Evolutionary conservation across 2,113 vertebrate genomes (phyloP), one percentile per base, ranked within the genome.

Genomic region (Chloroceryle aenea): DNA sequence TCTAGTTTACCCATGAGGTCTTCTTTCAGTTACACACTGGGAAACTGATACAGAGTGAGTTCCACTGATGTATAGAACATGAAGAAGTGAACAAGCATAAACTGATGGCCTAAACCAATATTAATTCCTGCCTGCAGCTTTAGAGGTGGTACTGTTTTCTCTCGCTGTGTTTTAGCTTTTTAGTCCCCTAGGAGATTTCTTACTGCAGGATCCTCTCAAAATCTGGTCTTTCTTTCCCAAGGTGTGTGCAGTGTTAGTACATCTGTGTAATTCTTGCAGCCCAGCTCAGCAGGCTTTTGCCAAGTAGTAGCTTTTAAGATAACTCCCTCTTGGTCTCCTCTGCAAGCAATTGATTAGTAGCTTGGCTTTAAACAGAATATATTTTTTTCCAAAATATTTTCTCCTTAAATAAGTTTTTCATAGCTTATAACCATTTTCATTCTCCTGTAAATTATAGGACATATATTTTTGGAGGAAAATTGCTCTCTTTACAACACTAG

Each of bases 241-340:
- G 40, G n/a, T 83, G 22, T 40, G 55, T 40, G 64, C 52, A 58
- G 2, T 18, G 61, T 74, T 71, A 79, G 50, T 74, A 69, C 20
- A 53, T 66, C 73, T 53, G 8, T 72, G 86, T 63, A 71, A 58
- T 67, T 94, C 48, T 83, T 75, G 58, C 53, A 68, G 61, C 52
- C 53, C 63, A 68, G 63, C 81, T 92, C 95, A 92, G 93, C 94
- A 93, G 90, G 63, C 69, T 95, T 78, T 82, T 92, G 61, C 90
- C 59, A 69, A 78, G 52, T n/a, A 83, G 66, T 42, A 87, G 43
- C 72, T 93, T 94, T 95, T 82, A 92, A 77, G 59, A 30, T 43
- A 87, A 82, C 50, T 88, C 73, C 62, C 50, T 64, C 14, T 22
- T 77, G 72, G 59, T 86, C 36, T 94, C 32, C 48, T 64, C 75